Evolutionary conservation across 2,888 invertebrate species (phyloP).

Genomic region (Antheraea yamamai): DNA sequence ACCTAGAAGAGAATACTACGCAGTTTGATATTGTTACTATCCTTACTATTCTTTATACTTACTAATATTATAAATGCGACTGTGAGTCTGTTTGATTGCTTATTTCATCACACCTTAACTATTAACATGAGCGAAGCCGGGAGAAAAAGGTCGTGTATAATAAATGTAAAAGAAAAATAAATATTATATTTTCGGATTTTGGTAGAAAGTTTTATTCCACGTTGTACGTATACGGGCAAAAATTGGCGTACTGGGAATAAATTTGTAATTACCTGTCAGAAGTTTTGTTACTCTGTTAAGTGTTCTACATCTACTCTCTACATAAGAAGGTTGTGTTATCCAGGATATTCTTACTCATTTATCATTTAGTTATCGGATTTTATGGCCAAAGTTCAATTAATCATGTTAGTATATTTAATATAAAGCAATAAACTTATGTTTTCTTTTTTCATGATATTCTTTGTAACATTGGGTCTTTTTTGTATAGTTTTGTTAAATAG

Average conservation of each 20-base stretch:
- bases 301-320: too few relatives aligned
- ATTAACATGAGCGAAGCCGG: too few relatives aligned
- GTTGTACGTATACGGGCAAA: not conserved
- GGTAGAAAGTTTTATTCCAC: not conserved
- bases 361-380: not conserved
- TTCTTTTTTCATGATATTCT: not conserved
- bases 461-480: too few relatives aligned
- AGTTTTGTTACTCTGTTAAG: not conserved
- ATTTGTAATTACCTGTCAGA: slow-evolving; percentile 12
- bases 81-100: too few relatives aligned
- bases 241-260: slow-evolving; percentile 9
- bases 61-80: too few relatives aligned
- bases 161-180: not conserved
- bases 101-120: too few relatives aligned
- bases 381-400: not conserved
- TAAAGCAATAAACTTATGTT: not conserved
- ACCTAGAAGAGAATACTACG: too few relatives aligned
- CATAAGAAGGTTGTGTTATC: not conserved
- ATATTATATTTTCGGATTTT: not conserved
- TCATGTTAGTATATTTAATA: not conserved
- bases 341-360: not conserved
- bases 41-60: too few relatives aligned
- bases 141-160: not conserved
- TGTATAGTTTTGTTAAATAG: too few relatives aligned
- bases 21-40: too few relatives aligned